Evolutionary conservation across 2,797 vertebrate genomes (phyloP), one percentile per base, ranked within the genome.

Genomic region (Erethizon dorsatum): DNA sequence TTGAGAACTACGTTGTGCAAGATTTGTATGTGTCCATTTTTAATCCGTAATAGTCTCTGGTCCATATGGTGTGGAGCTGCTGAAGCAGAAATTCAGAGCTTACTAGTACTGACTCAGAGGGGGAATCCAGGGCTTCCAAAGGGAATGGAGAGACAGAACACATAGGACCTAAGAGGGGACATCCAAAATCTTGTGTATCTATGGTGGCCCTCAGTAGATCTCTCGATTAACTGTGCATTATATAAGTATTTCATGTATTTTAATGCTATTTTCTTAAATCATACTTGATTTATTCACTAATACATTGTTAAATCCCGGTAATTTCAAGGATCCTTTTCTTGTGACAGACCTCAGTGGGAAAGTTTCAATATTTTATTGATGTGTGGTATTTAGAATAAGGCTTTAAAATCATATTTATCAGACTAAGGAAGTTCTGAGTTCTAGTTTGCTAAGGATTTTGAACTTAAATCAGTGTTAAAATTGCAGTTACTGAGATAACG

Each of bases 151-250:
- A 20, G 59, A n/a, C 80, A 24, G 9, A 71, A 33, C 28, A 17
- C 2, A 28, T 59, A 50, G 31, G 37, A 45, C 28, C 1, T 1
- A 69, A 41, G 14, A 2, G 0, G 5, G 15, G 0, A 45, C 63
- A 15, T n/a, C 14, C 0, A 52, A 89, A 24, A 47, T 24, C 12
- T 67, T 90, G 10, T 47, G 61, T 80, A 31, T 83, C 17, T 24
- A 24, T 14, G 14, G 11, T 59, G 41, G 31, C 4, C 24, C 47
- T 92, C 80, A 33, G 63, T 14, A 59, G 45, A 57, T 7, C 33
- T 79, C 37, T 84, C 54, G 24, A 41, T 4, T 56, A 69, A 56
- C 11, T 20, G 54, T 28, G 1, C 0, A 14, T 8, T 5, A 5
- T 13, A 3, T 47, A 50, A 31, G 50, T 59, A 69, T 54, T 89